A percentile compares a stretch with the other conserved stretches of the same genome.
Evolutionary conservation across 2,888 invertebrate genomes (phyloP).

Genomic region (Pyrgus malvae): DNA sequence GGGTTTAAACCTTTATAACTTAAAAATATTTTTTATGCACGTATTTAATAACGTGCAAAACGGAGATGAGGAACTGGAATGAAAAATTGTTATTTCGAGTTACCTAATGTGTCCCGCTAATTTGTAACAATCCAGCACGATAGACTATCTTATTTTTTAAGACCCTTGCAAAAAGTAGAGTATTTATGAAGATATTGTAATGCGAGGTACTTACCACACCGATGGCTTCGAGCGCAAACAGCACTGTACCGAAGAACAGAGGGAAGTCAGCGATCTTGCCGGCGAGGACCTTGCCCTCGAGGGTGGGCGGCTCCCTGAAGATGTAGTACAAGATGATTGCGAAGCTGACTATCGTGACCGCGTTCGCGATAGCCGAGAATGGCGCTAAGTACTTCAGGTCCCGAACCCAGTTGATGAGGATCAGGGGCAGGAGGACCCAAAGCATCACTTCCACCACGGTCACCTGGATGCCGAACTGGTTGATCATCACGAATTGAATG

Average conservation of each 20-base stretch:
- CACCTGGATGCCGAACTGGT: slow-evolving; percentile 73
- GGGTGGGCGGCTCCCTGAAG: slow-evolving; percentile 85
- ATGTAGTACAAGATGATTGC: slow-evolving; percentile 93
- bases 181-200: too few relatives aligned
- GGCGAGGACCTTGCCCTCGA: slow-evolving; percentile 83
- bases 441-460: slow-evolving; percentile 86
- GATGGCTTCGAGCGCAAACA: slow-evolving; percentile 98
- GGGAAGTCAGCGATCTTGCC: slow-evolving; percentile 88
- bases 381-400: slow-evolving; percentile 94
- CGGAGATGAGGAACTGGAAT: too few relatives aligned
- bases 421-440: slow-evolving; percentile 86
- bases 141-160: too few relatives aligned
- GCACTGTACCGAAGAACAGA: slow-evolving; percentile 96
- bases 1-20: too few relatives aligned
- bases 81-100: too few relatives aligned
- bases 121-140: too few relatives aligned
- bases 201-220: slow-evolving; percentile 92
- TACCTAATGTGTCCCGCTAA: too few relatives aligned
- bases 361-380: slow-evolving; percentile 94
- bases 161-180: too few relatives aligned
- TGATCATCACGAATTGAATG: slow-evolving; percentile 85
- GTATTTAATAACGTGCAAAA: too few relatives aligned
- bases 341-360: slow-evolving; percentile 91
- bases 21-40: too few relatives aligned
- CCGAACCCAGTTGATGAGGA: slow-evolving; percentile 90